Evolutionary conservation across 2,888 invertebrate genomes (phyloP).

Genomic region (Andrena haemorrhoa): DNA sequence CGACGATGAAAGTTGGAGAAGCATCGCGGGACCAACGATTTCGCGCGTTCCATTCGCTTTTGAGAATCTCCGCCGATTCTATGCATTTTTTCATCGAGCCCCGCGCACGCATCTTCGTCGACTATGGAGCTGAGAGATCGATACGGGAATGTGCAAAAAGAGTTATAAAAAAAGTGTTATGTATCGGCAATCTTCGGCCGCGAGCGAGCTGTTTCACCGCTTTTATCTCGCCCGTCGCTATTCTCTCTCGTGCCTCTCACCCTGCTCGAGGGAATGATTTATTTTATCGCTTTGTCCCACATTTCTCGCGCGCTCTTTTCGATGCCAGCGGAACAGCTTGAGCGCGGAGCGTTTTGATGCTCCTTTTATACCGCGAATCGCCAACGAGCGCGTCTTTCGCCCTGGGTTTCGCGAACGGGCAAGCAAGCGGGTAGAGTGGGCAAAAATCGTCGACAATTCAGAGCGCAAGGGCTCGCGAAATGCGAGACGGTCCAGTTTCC

Average conservation of each 20-base stretch:
- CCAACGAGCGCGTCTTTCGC: background rate
- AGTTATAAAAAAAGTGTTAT: background rate
- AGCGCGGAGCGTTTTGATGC: constrained; percentile 7
- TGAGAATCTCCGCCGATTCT: constrained; percentile 56
- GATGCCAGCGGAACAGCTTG: constrained; percentile 23
- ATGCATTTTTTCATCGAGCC: constrained; percentile 64
- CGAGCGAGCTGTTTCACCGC: constrained; percentile 23
- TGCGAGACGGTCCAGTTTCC: background rate
- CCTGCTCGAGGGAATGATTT: constrained; percentile 36
- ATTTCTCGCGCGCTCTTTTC: constrained; percentile 33
- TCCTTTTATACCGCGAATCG: background rate
- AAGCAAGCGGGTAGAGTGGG: no score
- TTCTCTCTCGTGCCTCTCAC: background rate
- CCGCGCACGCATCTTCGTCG: constrained; percentile 19
- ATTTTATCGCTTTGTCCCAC: constrained; percentile 52
- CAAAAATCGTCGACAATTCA: no score
- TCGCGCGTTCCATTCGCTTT: constrained; percentile 51
- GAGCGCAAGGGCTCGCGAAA: no score
- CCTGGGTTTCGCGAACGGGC: no score
- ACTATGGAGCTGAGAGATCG: constrained; percentile 23
- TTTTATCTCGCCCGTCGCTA: constrained; percentile 35
- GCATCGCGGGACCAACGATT: constrained; percentile 6
- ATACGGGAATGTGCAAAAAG: background rate
- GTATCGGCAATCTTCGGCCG: constrained; percentile 29
- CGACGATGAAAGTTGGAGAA: constrained; percentile 15